These are phyloP conservation scores for Cyanoderma ruficeps DNA, from an alignment of 2,113 vertebrate genomes.

Conservation along the genomic window DNA sequence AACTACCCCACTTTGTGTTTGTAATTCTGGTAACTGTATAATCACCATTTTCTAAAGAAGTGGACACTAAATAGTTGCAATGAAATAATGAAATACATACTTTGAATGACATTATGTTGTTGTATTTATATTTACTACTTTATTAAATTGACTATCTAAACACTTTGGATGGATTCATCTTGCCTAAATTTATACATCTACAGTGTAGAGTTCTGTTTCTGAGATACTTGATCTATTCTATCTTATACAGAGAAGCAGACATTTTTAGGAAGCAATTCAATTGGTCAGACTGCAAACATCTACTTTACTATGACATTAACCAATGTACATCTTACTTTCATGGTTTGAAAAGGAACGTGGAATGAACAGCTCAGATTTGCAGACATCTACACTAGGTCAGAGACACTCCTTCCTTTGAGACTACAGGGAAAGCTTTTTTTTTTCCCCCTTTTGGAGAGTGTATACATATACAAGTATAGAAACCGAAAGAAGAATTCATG, in stretches of 20 bases:
- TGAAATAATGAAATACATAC: neutral
- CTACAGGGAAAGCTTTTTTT: neutral
- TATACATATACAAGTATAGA: conserved; percentile 7
- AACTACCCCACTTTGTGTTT: neutral
- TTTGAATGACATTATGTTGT: neutral
- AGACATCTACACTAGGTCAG: neutral
- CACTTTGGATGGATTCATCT: neutral
- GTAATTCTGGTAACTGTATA: neutral
- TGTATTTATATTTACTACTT: conserved; percentile 43
- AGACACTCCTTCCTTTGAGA: neutral
- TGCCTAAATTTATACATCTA: neutral
- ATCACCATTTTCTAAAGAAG: neutral
- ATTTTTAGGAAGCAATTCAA: neutral
- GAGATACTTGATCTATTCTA: neutral
- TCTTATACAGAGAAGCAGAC: neutral
- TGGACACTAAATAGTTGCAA: neutral
- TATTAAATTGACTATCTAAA: conserved; percentile 23
- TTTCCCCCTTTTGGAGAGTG: neutral
- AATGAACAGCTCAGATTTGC: neutral
- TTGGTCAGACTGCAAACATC: neutral
- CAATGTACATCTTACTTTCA: neutral
- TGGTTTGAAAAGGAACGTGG: neutral
- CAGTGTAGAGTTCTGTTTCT: neutral
- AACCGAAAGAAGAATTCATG: neutral
- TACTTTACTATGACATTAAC: neutral